Conservation (phyloP, 2,113 vertebrate genomes). For the Paralichthys olivaceus region DNA sequence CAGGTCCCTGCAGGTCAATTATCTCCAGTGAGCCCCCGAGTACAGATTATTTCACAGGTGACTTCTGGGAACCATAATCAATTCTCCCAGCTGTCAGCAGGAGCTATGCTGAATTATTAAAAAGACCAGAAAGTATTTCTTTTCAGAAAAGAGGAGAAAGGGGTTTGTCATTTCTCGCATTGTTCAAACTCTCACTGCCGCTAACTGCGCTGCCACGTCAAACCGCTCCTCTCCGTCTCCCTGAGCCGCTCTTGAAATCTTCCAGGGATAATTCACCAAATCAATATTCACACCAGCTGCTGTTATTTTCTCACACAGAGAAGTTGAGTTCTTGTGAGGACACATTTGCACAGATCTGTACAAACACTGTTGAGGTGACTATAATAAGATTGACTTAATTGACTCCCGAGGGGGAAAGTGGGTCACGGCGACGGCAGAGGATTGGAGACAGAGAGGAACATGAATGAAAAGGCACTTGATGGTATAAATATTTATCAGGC, state of each 20-base stretch:
- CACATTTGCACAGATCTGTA: conserved; percentile 6
- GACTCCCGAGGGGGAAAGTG: conserved; percentile 6
- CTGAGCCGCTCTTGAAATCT: background rate
- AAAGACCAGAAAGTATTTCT: conserved; percentile 3
- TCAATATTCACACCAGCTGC: conserved; percentile 12
- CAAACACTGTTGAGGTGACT: conserved; percentile 12
- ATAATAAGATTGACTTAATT: conserved; percentile 19
- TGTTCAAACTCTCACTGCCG: conserved; percentile 24
- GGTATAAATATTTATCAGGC: conserved; percentile 37
- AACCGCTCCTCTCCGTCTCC: conserved; percentile 15
- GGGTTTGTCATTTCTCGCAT: conserved; percentile 20
- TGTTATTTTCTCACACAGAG: conserved; percentile 13
- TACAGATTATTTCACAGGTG: conserved; percentile 51
- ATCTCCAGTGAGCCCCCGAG: conserved; percentile 41
- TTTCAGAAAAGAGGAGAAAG: background rate
- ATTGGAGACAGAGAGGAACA: conserved; percentile 13
- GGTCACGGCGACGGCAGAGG: conserved; percentile 4
- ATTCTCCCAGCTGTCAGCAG: conserved; percentile 53
- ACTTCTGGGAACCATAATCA: conserved; percentile 56
- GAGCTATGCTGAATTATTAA: conserved; percentile 39
- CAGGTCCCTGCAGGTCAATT: conserved; percentile 52
- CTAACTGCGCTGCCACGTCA: conserved; percentile 14
- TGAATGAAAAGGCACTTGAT: conserved; percentile 33
- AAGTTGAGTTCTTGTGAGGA: background rate
- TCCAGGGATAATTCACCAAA: background rate